Evolutionary conservation across 2,113 vertebrate genomes (phyloP).

Genomic region (Xiphorhynchus elegans): DNA sequence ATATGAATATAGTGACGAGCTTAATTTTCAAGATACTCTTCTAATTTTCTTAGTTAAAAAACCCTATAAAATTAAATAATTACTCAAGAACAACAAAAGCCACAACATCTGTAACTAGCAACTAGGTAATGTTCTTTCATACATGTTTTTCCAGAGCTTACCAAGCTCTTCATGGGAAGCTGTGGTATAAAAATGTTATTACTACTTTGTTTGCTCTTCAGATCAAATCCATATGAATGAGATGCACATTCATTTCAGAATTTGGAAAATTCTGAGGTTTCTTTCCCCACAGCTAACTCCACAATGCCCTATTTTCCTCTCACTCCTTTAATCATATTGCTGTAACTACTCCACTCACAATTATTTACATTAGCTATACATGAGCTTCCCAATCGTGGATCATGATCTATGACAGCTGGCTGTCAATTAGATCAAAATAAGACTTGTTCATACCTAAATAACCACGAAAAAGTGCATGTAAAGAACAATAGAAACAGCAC

Average conservation of each 20-base stretch:
- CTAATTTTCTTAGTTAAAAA: not conserved
- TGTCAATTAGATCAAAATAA: not conserved
- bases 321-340: not conserved
- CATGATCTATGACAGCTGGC: not conserved
- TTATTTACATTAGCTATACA: not conserved
- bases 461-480: not conserved
- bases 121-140: not conserved
- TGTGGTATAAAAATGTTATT: not conserved
- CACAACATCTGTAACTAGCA: not conserved
- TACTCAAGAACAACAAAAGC: not conserved
- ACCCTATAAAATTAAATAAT: not conserved
- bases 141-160: not conserved
- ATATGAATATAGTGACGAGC: not conserved
- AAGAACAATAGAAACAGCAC: not conserved
- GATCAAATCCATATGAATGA: not conserved
- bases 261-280: not conserved
- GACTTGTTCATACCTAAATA: not conserved
- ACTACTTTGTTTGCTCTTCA: not conserved
- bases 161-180: not conserved
- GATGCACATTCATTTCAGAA: not conserved
- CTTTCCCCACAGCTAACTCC: not conserved
- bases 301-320: not conserved
- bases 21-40: not conserved
- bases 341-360: not conserved
- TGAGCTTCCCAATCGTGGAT: not conserved